Evolutionary conservation across 2,113 vertebrate species (phyloP), one percentile per base, ranked within the genome.

Genomic region (Halcyon malimbica): DNA sequence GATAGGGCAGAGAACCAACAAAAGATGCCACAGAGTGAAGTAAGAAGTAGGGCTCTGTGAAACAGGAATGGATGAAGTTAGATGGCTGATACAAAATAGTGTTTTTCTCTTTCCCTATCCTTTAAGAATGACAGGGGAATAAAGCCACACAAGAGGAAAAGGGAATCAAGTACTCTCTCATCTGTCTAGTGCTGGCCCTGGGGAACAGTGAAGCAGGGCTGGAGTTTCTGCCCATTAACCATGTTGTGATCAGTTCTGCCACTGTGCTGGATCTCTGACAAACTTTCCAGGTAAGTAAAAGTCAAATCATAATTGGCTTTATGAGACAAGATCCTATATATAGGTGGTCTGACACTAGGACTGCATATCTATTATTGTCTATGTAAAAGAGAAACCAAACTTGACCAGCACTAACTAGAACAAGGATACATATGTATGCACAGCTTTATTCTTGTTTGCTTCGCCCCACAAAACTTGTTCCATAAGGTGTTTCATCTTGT

Each of bases 1-100:
- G 75, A 60, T 44, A 93, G 81, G 70, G 44, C 60, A 96, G 64
- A 67, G 56, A 92, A 95, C 48, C 56, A 82, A 94, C 64, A 95
- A 68, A 94, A 96, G 57, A 83, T 69, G 64, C 31, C 46, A 59
- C 44, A 82, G 19, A 90, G 19, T 44, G 12, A 9, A 86, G 28
- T 50, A n/a, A 77, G 42, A 23, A 95, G 29, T 56, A 28, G 24
- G 23, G 17, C 44, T 68, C 26, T 54, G 10, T 57, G n/a, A n/a
- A 60, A n/a, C 8, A 67, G 26, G 35, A 83, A 75, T 11, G 20
- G 46, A 42, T 65, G 15, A 62, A 46, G 31, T 46, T 39, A 50
- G 42, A 41, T 51, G 14, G 31, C 13, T 51, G 33, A 42, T 44
- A 48, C 12, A 79, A 87, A 86, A 42, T 17, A 56, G 3, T 59